These are phyloP conservation scores for Nesoenas mayeri DNA, from an alignment of 2,113 vertebrate genomes.

Conservation along the genomic window DNA sequence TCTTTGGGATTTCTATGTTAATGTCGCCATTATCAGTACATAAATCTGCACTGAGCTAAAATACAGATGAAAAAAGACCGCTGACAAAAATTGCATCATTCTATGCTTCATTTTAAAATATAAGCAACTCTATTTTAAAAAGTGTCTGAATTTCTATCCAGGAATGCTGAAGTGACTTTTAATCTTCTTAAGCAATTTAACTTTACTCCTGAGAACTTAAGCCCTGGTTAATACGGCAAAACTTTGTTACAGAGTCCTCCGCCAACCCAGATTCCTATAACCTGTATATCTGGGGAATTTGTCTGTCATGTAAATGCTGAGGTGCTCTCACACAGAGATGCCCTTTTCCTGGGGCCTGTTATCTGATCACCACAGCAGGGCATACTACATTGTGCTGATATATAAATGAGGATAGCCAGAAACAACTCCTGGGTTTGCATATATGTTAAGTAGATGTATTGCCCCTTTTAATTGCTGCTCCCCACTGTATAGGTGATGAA, in stretches of 20 bases:
- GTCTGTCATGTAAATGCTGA: background rate
- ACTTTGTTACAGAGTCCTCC: background rate
- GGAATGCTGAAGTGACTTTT: background rate
- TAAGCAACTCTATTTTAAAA: background rate
- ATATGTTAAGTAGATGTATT: background rate
- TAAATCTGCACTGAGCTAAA: background rate
- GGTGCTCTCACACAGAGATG: background rate
- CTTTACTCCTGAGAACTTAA: background rate
- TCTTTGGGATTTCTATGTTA: background rate
- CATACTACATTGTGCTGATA: background rate
- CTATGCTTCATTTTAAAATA: background rate
- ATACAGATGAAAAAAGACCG: background rate
- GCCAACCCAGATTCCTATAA: background rate
- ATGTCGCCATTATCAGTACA: background rate
- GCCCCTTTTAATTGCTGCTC: background rate
- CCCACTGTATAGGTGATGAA: background rate
- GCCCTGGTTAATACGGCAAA: background rate
- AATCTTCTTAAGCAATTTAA: background rate
- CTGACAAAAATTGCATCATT: background rate
- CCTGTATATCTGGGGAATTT: background rate
- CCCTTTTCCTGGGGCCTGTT: background rate
- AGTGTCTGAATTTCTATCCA: background rate
- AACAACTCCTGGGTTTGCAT: background rate
- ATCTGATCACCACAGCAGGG: background rate
- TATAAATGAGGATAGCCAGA: background rate